phyloP scores from a whole-genome alignment of 2,797 vertebrate genomes.

The Mionectes olivaceus region DNA sequence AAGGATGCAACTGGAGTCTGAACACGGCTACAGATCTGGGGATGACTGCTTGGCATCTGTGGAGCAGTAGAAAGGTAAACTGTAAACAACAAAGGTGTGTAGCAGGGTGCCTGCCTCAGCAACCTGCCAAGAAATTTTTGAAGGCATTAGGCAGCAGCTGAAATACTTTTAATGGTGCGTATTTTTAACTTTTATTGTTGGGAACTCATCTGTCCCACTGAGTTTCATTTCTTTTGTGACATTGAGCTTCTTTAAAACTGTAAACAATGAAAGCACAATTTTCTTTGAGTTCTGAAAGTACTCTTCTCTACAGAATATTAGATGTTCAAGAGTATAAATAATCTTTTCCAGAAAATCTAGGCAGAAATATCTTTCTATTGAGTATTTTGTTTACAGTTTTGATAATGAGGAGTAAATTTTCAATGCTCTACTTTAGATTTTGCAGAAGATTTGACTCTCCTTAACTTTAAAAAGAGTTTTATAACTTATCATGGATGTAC shows the following conservation, averaged over 20 bases:
- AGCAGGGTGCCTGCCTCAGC: neutral
- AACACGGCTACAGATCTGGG: neutral
- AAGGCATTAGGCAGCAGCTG: neutral
- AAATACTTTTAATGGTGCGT: neutral
- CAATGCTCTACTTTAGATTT: neutral
- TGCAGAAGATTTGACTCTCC: neutral
- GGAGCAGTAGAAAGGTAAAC: neutral
- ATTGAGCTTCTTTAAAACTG: conserved; percentile 1
- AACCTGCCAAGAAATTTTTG: neutral
- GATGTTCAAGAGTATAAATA: neutral
- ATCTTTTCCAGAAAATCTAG: neutral
- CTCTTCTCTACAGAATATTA: neutral
- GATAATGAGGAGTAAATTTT: neutral
- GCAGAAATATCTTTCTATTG: neutral
- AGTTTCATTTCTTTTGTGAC: conserved; percentile 36
- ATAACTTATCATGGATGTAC: neutral
- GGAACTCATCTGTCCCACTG: conserved; percentile 2
- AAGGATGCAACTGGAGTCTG: neutral
- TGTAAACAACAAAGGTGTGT: neutral
- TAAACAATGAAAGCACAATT: conserved; percentile 37
- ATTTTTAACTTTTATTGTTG: conserved; percentile 34
- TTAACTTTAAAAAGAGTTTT: neutral
- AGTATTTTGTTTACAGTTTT: neutral
- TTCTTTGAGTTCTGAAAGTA: neutral
- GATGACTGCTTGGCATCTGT: neutral